Evolutionary conservation across 2,113 vertebrate genomes (phyloP), one percentile per base, ranked within the genome.

Genomic region (Chionomys nivalis): DNA sequence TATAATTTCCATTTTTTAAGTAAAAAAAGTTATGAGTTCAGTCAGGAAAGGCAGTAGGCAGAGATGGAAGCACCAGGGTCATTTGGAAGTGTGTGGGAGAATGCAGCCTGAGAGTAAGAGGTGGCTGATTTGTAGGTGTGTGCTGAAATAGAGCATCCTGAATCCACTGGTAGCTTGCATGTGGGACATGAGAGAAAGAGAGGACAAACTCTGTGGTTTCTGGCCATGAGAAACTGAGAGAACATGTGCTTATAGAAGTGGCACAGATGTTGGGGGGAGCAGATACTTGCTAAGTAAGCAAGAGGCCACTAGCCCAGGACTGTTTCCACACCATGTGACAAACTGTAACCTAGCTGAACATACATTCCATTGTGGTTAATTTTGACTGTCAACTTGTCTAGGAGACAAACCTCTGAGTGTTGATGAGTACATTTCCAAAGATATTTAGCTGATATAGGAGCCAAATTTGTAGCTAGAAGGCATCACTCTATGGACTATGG

Each of bases 1-100:
- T 33, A 58, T 91, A 75, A 82, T 82, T 89, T 76, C 42, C 66
- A 89, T n/a, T 90, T 95, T 78, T 95, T 52, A 52, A 79, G 47
- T 90, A 28, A 79, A 89, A 75, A 95, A 90, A 73, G 10, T 68
- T 63, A 44, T 49, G 47, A 85, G 5, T 39, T 4, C 36, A 44
- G 75, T 8, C n/a, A 16, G 47, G 39, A 63, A 78, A 58, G 31
- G 39, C 4, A 52, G 73, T n/a, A 63, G 21, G 16, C 5, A 36
- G 42, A 33, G 19, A 33, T 8, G 31, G 66, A 81, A 55, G 61
- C 42, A 44, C 26, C 17, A 24, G 83, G 47, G 55, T 5, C 76
- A 47, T 31, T 63, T 7, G 55, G 63, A 66, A 94, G 49, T 10
- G 21, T 76, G 8, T n/a, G 42, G 26, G 65, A 66, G 31, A 13